These are phyloP conservation scores for Drosophila pachea DNA, from an alignment of 1,140 invertebrate genomes.

Conservation along the genomic window DNA sequence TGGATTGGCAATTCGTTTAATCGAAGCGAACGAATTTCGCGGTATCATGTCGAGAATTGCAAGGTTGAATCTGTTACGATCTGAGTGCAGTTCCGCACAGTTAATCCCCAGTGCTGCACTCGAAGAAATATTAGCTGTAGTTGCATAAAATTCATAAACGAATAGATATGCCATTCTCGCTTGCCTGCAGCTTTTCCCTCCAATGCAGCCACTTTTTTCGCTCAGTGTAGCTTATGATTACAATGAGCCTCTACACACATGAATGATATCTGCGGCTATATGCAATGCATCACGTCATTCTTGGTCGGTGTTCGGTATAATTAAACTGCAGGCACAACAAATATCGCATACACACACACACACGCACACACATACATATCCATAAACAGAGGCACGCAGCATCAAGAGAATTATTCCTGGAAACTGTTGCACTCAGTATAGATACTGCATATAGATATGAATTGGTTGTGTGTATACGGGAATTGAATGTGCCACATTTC, in stretches of 20 bases:
- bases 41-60: slow-evolving; percentile 4
- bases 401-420: slow-evolving; percentile 40
- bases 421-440: slow-evolving; percentile 21
- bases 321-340: slow-evolving; percentile 60
- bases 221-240: slow-evolving; percentile 28
- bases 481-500: slow-evolving; percentile 42
- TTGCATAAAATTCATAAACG: neutral
- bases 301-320: slow-evolving; percentile 65
- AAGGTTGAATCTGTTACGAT: slow-evolving; percentile 42
- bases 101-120: slow-evolving; percentile 46
- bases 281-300: slow-evolving; percentile 66
- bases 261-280: slow-evolving; percentile 40
- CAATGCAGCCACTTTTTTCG: neutral
- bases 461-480: slow-evolving; percentile 7
- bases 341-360: slow-evolving; percentile 14
- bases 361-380: neutral
- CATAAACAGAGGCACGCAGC: slow-evolving; percentile 29
- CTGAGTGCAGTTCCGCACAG: slow-evolving; percentile 50
- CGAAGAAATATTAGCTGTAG: neutral
- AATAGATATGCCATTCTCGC: no score
- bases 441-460: slow-evolving; percentile 1
- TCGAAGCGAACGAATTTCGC: neutral
- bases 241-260: slow-evolving; percentile 19
- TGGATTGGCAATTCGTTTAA: slow-evolving; percentile 38
- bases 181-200: no score